Percentiles rank a stretch among this genome's conserved stretches.
Evolutionary conservation across 2,888 invertebrate species (phyloP).

Genomic region (Eledona agricola): DNA sequence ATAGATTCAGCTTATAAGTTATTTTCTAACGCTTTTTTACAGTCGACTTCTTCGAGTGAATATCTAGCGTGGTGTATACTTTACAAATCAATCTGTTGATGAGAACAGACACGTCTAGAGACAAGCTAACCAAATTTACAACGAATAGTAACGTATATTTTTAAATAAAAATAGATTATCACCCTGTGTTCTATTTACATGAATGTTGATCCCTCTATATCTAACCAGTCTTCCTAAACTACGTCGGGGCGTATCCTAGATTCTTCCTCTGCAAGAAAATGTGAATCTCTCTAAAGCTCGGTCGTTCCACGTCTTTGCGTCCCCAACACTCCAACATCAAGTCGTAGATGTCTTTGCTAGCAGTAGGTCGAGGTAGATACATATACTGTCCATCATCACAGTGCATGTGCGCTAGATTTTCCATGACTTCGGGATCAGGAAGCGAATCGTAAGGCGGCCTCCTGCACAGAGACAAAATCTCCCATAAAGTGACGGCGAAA

Average conservation of each 20-base stretch:
- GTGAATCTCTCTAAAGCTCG: constrained; percentile 83
- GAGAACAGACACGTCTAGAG: constrained; percentile 15
- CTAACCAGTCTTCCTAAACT: constrained; percentile 59
- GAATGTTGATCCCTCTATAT: constrained; percentile 56
- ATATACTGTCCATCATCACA: constrained; percentile 70
- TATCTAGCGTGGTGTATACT: constrained; percentile 6
- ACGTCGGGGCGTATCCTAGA: constrained; percentile 68
- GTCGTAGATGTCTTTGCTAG: constrained; percentile 84
- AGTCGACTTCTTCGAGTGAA: constrained; percentile 1
- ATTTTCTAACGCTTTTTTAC: constrained; percentile 8
- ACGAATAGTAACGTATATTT: constrained; percentile 16
- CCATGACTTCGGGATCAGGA: constrained; percentile 80
- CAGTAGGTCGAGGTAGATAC: constrained; percentile 71
- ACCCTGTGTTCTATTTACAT: constrained; percentile 63
- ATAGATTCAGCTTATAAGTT: constrained; percentile 15
- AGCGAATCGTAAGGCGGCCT: constrained; percentile 80
- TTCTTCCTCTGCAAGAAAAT: constrained; percentile 80
- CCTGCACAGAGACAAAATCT: constrained; percentile 81
- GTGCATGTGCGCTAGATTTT: constrained; percentile 79
- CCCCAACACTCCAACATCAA: constrained; percentile 89
- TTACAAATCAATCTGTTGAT: constrained; percentile 20
- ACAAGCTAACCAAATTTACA: constrained; percentile 25
- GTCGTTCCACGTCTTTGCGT: constrained; percentile 76
- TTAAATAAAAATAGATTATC: constrained; percentile 53
- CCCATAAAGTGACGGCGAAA: constrained; percentile 88